Percentiles rank a stretch among this genome's conserved stretches.
Conservation (phyloP, 2,113 vertebrate species). For the Pseudorasbora parva region DNA sequence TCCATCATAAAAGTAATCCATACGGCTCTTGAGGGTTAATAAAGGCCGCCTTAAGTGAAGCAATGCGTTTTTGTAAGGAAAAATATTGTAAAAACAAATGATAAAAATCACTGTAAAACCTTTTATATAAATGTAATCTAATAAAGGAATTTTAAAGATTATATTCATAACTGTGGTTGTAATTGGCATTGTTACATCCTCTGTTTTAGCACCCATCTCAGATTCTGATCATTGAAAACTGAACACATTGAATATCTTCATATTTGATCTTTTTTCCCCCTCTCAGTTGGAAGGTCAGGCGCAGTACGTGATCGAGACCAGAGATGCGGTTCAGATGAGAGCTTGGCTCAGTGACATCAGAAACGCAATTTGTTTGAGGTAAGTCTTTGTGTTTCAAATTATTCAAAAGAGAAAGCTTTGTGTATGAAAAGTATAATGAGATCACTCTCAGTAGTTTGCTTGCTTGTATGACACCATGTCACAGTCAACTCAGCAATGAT, state of each 20-base stretch:
- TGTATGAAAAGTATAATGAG: not conserved
- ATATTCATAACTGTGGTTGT: not conserved
- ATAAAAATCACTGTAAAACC: not conserved
- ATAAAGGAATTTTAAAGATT: not conserved
- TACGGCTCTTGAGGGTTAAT: too few species aligned
- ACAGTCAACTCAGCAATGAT: not conserved
- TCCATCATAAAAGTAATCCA: too few species aligned
- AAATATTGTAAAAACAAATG: not conserved
- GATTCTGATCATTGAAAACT: not conserved
- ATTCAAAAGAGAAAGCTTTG: not conserved
- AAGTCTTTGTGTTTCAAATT: conserved; percentile 2
- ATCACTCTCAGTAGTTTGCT: not conserved
- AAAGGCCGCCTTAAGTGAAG: too few species aligned
- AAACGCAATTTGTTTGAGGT: conserved; percentile 87
- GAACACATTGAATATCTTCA: not conserved
- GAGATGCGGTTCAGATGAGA: conserved; percentile 86
- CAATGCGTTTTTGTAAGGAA: too few species aligned
- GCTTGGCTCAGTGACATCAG: conserved; percentile 91
- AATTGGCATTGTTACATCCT: not conserved
- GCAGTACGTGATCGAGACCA: conserved; percentile 88
- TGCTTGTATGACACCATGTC: not conserved
- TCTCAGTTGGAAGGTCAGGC: conserved; percentile 82
- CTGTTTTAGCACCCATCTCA: not conserved
- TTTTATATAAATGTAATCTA: not conserved
- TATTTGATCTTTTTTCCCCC: not conserved